A percentile compares a stretch with the other conserved stretches of the same genome.
These are phyloP conservation scores for Sesamia inferens DNA, from an alignment of 2,888 invertebrate species.

Conservation along the genomic window DNA sequence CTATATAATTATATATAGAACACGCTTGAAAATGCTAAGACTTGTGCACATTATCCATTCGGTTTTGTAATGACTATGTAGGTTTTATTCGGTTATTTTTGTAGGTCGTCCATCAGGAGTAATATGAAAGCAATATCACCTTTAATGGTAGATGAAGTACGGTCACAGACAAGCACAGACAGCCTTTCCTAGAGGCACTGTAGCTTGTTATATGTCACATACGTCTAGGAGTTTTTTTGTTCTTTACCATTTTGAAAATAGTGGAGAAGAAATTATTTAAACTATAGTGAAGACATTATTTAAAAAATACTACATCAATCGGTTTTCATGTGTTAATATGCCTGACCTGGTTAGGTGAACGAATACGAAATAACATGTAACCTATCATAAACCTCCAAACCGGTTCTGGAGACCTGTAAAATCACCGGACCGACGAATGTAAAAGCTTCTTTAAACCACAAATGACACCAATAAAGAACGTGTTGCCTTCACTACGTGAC, in stretches of 20 bases:
- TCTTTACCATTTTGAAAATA: no score
- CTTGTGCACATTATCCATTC: background rate
- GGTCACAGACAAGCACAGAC: no score
- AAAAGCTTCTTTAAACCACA: background rate
- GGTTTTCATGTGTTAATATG: no score
- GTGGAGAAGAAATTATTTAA: no score
- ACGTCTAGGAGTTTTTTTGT: no score
- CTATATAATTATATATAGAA: background rate
- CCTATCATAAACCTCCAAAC: background rate
- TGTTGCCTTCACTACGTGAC: conserved; percentile 18
- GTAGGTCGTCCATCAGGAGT: no score
- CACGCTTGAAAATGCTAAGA: background rate
- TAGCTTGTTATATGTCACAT: no score
- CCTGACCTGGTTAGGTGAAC: background rate
- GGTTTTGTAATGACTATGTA: background rate
- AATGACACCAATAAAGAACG: background rate
- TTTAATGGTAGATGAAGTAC: no score
- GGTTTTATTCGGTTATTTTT: background rate
- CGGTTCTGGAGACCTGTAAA: background rate
- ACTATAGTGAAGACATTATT: no score
- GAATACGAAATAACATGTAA: background rate
- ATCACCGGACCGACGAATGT: background rate
- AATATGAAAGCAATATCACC: no score
- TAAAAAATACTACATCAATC: no score
- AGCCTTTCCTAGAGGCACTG: no score